Percentiles rank a stretch among this genome's conserved stretches.
phyloP scores from a whole-genome alignment of 1,140 invertebrate species.

The Drosophila ficusphila region DNA sequence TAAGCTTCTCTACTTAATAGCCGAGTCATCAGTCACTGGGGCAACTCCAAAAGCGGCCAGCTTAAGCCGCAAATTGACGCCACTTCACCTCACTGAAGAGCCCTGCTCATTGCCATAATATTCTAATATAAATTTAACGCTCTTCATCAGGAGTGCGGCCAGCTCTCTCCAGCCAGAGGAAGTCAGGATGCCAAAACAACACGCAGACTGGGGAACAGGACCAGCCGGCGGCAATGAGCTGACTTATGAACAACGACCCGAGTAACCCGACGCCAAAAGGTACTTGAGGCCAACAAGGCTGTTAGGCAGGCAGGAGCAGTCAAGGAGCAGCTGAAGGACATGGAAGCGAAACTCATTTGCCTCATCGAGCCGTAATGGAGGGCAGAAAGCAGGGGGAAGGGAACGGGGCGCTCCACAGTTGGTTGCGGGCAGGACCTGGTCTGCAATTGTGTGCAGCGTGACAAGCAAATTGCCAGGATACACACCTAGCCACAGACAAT shows the following conservation, averaged over 20 bases:
- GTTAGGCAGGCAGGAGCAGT: conserved; percentile 3
- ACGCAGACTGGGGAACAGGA: neutral
- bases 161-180: conserved; percentile 17
- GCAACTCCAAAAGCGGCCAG: conserved; percentile 26
- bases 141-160: conserved; percentile 62
- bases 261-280: conserved; percentile 40
- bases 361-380: conserved; percentile 43
- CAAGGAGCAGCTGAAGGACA: conserved; percentile 51
- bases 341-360: conserved; percentile 71
- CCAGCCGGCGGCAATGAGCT: conserved; percentile 16
- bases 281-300: conserved; percentile 54
- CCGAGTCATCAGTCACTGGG: conserved; percentile 23
- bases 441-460: conserved; percentile 60
- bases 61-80: conserved; percentile 44
- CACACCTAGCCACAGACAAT: conserved; percentile 48
- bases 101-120: conserved; percentile 61
- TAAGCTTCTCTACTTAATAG: conserved; percentile 31
- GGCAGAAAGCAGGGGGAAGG: too few species aligned
- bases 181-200: conserved; percentile 1
- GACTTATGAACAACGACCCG: conserved; percentile 38
- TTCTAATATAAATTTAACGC: conserved; percentile 75
- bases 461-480: conserved; percentile 72
- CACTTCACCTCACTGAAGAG: conserved; percentile 47
- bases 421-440: conserved; percentile 47
- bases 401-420: conserved; percentile 53